Evolutionary conservation across 1,140 invertebrate genomes (phyloP), one percentile per base, ranked within the genome.

Genomic region (Araneus ventricosus): DNA sequence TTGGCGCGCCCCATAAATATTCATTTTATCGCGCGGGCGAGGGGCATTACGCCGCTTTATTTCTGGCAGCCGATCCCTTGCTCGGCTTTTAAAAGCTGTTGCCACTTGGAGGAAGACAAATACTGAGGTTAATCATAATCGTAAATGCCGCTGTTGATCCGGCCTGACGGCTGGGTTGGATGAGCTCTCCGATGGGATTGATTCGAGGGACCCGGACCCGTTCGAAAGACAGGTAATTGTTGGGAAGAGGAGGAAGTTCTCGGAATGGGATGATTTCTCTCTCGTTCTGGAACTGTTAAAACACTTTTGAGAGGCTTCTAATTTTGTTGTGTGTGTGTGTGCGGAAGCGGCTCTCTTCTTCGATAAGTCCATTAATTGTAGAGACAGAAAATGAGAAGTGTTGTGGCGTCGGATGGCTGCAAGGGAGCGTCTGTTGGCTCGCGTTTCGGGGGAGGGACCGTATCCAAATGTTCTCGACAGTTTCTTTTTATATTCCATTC

Each of bases 101-200:
- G 70, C 70, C 70, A 75, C 70, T 75, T 75, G 70, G 70, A 37
- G 70, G 70, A 75, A 75, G 70, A 75, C 70, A 75, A 75, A 75
- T 75, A 75, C 70, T 75, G 70, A 75, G 70, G 70, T 75, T 75
- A 75, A 75, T 75, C 70, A 75, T 75, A 75, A 75, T 75, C 70
- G 70, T 75, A 75, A 75, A 37, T 75, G 70, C 70, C 30, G 70
- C 70, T 75, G 70, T 75, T 75, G 70, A 75, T 75, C 70, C 70
- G 70, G 34, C 34, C 70, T 37, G 70, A 75, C 70, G 70, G 30
- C 20, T 14, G 27, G 20, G 67, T n/a, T 24, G 61, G 61, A 63
- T 63, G 61, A 63, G 70, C 20, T 75, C 5, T 75, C 70, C 70
- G 70, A 37, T 75, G 70, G 70, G 70, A 75, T 75, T 75, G 70